These are phyloP conservation scores for Ceraclea dissimilis DNA, from an alignment of 2,888 invertebrate genomes.

Conservation along the genomic window DNA sequence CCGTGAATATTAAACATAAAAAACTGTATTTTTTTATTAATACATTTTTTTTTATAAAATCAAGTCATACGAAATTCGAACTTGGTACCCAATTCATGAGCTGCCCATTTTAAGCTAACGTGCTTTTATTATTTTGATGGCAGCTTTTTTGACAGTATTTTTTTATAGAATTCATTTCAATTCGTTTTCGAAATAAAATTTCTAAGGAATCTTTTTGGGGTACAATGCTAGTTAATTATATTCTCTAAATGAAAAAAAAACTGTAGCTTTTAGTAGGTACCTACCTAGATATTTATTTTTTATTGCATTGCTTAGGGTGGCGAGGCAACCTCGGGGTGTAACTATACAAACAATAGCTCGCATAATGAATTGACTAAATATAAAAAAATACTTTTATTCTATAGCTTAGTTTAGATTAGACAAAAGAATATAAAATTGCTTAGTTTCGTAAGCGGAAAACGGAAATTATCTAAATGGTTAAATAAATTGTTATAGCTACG, in stretches of 20 bases:
- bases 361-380: not conserved
- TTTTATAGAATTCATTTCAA: no score
- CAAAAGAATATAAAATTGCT: not conserved
- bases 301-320: not conserved
- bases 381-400: not conserved
- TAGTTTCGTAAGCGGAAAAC: not conserved
- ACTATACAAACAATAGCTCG: not conserved
- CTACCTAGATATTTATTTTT: not conserved
- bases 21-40: no score
- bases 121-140: no score
- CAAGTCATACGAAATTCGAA: no score
- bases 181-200: no score
- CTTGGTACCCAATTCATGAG: no score
- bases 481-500: no score
- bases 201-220: not conserved
- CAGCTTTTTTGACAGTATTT: no score
- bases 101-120: no score
- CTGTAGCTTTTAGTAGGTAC: not conserved
- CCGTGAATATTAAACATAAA: no score
- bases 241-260: not conserved
- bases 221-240: not conserved
- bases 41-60: no score
- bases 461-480: no score
- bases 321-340: not conserved
- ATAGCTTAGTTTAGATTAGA: not conserved